Conservation (phyloP, 2,797 vertebrate genomes). For the Cynodonichthys magdalenae region DNA sequence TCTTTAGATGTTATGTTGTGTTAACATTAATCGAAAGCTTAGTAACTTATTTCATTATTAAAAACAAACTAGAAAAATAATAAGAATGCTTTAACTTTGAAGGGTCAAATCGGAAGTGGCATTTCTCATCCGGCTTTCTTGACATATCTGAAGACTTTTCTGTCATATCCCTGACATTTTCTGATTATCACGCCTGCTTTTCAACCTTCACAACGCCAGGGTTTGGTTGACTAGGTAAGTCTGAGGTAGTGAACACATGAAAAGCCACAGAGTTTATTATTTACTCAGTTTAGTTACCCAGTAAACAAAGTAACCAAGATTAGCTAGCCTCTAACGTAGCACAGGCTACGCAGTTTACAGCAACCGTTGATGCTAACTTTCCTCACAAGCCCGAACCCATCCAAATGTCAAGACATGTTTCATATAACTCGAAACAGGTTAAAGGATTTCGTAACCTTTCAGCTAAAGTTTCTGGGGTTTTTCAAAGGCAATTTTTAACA, state of each 20-base stretch:
- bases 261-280: no score
- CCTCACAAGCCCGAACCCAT: neutral
- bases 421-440: neutral
- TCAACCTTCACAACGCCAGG: neutral
- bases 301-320: slow-evolving; percentile 13
- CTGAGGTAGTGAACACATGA: neutral
- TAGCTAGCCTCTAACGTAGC: slow-evolving; percentile 35
- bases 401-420: slow-evolving; percentile 6
- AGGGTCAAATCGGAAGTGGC: slow-evolving; percentile 40
- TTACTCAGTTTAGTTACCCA: neutral
- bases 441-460: neutral
- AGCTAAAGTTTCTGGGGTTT: neutral
- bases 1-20: no score
- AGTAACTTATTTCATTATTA: neutral
- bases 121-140: neutral
- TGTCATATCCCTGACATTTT: neutral
- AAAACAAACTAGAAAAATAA: neutral
- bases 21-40: neutral
- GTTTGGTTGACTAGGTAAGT: slow-evolving; percentile 52
- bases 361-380: slow-evolving; percentile 9
- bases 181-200: neutral
- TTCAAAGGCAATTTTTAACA: neutral
- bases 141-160: slow-evolving; percentile 25
- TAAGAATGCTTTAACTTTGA: slow-evolving; percentile 39
- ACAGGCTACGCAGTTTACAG: slow-evolving; percentile 19